These are phyloP conservation scores for Smutsia temminckii DNA, from an alignment of 2,797 vertebrate species.

Conservation along the genomic window DNA sequence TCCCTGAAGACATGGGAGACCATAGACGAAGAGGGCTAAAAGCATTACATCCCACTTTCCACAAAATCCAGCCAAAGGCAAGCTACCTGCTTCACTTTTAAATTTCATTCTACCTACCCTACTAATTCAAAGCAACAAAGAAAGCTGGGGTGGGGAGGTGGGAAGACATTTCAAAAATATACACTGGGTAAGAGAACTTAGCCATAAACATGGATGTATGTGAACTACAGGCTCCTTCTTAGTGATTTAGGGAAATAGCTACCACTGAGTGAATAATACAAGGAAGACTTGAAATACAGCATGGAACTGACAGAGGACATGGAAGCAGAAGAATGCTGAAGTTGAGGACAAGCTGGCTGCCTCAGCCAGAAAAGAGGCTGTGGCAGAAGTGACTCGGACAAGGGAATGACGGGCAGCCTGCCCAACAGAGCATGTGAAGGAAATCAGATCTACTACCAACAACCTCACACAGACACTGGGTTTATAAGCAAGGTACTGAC, in stretches of 20 bases:
- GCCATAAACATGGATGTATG: background rate
- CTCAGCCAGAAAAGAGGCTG: conserved; percentile 44
- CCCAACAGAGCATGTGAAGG: conserved; percentile 63
- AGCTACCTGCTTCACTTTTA: conserved; percentile 45
- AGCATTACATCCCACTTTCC: background rate
- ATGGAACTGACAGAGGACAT: background rate
- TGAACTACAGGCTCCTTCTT: background rate
- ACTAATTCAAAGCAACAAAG: conserved; percentile 45
- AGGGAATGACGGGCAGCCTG: conserved; percentile 51
- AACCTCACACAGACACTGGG: conserved; percentile 21
- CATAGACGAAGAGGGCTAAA: background rate
- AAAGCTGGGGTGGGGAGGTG: background rate
- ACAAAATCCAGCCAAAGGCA: conserved; percentile 33
- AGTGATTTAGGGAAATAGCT: background rate
- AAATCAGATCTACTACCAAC: conserved; percentile 60
- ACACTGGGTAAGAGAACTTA: conserved; percentile 22
- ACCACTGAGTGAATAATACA: background rate
- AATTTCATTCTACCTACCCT: conserved; percentile 15
- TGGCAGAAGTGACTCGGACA: conserved; percentile 52
- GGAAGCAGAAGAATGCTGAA: conserved; percentile 50
- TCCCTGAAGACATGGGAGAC: background rate
- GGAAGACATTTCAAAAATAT: conserved; percentile 15
- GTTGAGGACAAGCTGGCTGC: conserved; percentile 49
- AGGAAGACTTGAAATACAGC: conserved; percentile 17
- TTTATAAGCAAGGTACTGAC: conserved; percentile 51